Percentiles rank a stretch among this genome's conserved stretches.
Evolutionary conservation across 2,888 invertebrate genomes (phyloP).

Genomic region (Sylvicola fuscatus): DNA sequence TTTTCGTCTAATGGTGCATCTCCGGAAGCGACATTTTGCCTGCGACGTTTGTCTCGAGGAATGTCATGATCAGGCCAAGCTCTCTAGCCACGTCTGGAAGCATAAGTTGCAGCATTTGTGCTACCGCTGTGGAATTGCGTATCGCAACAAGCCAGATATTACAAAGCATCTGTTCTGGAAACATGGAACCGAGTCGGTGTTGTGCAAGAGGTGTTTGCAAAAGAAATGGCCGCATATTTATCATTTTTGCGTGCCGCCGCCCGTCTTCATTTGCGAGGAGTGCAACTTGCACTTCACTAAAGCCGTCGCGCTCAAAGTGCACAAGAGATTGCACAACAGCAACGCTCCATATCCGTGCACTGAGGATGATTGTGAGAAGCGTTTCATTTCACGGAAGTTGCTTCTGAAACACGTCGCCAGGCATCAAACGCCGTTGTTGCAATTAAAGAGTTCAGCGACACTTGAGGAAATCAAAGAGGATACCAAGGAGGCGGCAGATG

Average conservation of each 20-base stretch:
- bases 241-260: conserved; percentile 72
- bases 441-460: conserved; percentile 9
- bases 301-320: conserved; percentile 65
- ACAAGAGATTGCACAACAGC: conserved; percentile 54
- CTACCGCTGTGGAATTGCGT: conserved; percentile 72
- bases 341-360: conserved; percentile 52
- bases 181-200: conserved; percentile 72
- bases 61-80: conserved; percentile 49
- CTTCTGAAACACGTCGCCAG: conserved; percentile 45
- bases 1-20: conserved; percentile 72
- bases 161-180: conserved; percentile 84
- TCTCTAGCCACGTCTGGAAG: conserved; percentile 80
- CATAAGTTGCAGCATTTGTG: conserved; percentile 74
- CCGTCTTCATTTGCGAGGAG: conserved; percentile 58
- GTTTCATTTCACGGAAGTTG: conserved; percentile 64
- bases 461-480: neutral
- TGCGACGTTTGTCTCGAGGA: conserved; percentile 75
- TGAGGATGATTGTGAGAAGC: conserved; percentile 48
- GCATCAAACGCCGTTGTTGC: conserved; percentile 29
- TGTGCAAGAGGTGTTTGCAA: conserved; percentile 67
- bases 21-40: conserved; percentile 62
- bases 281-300: conserved; percentile 53
- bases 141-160: conserved; percentile 72
- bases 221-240: conserved; percentile 87
- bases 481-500: neutral